Evolutionary conservation across 2,888 invertebrate species (phyloP).

Genomic region (Ornithoptera alexandrae): DNA sequence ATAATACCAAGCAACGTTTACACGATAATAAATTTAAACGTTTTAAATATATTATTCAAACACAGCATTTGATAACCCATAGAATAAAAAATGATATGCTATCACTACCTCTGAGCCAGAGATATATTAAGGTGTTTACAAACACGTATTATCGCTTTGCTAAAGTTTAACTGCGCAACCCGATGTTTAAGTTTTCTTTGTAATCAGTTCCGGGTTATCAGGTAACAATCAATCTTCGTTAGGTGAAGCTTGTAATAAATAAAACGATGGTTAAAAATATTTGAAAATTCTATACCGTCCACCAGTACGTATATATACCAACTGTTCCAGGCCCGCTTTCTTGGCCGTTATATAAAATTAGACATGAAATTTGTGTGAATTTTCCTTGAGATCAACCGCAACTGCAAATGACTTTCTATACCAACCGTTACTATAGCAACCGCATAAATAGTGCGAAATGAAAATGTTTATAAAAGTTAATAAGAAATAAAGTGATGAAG

Average conservation of each 20-base stretch:
- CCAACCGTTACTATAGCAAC: no score
- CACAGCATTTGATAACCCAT: background rate
- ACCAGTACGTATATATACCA: no score
- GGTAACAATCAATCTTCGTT: constrained; percentile 15
- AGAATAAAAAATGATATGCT: background rate
- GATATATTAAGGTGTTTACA: constrained; percentile 11
- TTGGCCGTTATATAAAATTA: no score
- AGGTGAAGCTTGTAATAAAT: constrained; percentile 14
- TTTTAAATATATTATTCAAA: background rate
- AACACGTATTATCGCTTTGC: constrained; percentile 8
- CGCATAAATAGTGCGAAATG: no score
- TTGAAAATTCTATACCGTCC: no score
- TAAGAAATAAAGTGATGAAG: no score
- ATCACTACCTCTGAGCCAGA: background rate
- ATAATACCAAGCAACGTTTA: background rate
- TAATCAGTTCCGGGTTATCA: constrained; percentile 22
- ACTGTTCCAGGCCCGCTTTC: no score
- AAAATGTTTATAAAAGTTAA: no score
- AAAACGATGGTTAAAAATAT: background rate
- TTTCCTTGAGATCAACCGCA: no score
- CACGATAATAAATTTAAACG: background rate
- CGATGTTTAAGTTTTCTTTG: constrained; percentile 19
- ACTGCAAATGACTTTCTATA: no score
- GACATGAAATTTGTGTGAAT: no score
- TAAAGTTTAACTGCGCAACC: constrained; percentile 13